Conservation (phyloP, 1,140 invertebrate species). For the Coelopa frigida region DNA sequence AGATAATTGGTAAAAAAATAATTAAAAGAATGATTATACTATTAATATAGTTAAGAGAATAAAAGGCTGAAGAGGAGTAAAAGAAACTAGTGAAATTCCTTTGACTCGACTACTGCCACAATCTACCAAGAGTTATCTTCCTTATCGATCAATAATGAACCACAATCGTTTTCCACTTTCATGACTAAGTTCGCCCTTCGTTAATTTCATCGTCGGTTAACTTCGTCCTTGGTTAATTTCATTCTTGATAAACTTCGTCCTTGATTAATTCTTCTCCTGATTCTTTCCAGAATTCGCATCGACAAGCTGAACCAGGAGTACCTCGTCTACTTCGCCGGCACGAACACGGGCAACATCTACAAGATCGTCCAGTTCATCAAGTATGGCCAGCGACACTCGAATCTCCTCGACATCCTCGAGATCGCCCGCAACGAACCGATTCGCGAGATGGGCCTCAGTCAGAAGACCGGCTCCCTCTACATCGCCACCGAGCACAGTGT, state of each 20-base stretch:
- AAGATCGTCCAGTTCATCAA: constrained; percentile 67
- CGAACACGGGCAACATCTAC: constrained; percentile 69
- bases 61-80: no score
- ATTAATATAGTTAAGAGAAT: no score
- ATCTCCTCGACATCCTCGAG: constrained; percentile 68
- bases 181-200: no score
- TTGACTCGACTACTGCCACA: no score
- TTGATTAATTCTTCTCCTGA: not conserved
- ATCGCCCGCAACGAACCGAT: constrained; percentile 67
- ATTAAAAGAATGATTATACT: no score
- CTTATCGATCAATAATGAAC: no score
- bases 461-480: constrained; percentile 64
- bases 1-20: no score
- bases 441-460: constrained; percentile 64
- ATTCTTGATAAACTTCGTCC: constrained; percentile 1
- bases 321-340: constrained; percentile 72
- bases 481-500: constrained; percentile 66
- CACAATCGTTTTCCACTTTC: no score
- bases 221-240: not conserved
- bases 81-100: no score
- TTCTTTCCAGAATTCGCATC: constrained; percentile 35
- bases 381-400: constrained; percentile 57
- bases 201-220: no score
- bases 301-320: constrained; percentile 54
- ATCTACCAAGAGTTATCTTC: no score